A percentile compares a stretch with the other conserved stretches of the same genome.
These are phyloP conservation scores for Coptotermes formosanus DNA, from an alignment of 1,140 invertebrate species.

Conservation along the genomic window DNA sequence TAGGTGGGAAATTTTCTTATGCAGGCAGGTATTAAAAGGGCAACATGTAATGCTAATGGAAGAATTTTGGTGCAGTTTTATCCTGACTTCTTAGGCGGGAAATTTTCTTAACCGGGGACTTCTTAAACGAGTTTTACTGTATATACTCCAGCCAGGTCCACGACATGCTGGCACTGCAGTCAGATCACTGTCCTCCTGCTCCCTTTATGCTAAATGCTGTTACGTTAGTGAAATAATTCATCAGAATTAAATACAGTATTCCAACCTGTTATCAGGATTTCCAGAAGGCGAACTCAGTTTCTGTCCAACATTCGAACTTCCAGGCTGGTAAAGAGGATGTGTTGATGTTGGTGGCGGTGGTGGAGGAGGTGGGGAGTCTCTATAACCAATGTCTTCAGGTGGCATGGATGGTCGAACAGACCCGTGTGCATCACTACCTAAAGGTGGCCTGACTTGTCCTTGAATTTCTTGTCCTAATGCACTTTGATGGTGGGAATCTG, in stretches of 20 bases:
- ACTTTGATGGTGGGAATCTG: background rate
- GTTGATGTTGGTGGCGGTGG: slow-evolving; percentile 68
- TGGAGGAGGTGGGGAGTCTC: slow-evolving; percentile 60
- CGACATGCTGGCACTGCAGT: background rate
- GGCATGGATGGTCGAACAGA: slow-evolving; percentile 24
- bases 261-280: slow-evolving; percentile 16
- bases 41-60: too few species aligned
- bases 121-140: too few species aligned
- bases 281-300: background rate
- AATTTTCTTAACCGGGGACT: too few species aligned
- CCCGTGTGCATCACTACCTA: background rate
- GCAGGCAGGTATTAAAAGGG: too few species aligned
- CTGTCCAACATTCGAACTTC: background rate
- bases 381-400: slow-evolving; percentile 44
- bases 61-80: too few species aligned
- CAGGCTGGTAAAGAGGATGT: slow-evolving; percentile 62
- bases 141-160: too few species aligned
- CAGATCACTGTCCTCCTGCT: too few species aligned
- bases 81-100: too few species aligned
- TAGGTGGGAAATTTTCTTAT: too few species aligned
- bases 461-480: background rate
- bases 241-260: too few species aligned
- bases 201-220: too few species aligned
- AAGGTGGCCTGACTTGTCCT: background rate
- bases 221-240: too few species aligned